These are phyloP conservation scores for Chaenogobius annularis DNA, from an alignment of 2,113 vertebrate species.

Conservation along the genomic window DNA sequence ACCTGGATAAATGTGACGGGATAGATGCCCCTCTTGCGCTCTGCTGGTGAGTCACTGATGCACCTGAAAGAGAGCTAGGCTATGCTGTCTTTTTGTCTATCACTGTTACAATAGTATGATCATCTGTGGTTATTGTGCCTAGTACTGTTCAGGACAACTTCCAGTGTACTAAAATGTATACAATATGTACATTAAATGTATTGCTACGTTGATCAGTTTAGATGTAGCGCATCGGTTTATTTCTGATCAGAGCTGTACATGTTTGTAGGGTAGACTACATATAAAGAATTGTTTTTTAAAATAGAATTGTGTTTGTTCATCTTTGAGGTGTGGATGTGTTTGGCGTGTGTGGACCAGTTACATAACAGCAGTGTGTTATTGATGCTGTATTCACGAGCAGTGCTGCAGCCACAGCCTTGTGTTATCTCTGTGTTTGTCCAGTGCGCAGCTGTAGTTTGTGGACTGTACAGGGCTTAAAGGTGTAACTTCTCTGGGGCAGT, in stretches of 20 bases:
- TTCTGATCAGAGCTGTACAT: neutral
- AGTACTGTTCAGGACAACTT: neutral
- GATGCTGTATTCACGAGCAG: conserved; percentile 25
- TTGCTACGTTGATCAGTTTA: no score
- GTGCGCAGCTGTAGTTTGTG: neutral
- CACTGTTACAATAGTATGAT: neutral
- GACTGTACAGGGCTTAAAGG: neutral
- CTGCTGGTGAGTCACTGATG: conserved; percentile 72
- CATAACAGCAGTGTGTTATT: conserved; percentile 31
- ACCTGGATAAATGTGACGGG: neutral
- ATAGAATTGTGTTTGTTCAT: neutral
- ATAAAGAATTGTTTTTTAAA: neutral
- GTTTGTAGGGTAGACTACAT: neutral
- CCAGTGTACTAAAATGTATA: neutral
- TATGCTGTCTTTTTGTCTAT: conserved; percentile 5
- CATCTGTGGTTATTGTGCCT: neutral
- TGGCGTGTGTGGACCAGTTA: conserved; percentile 32
- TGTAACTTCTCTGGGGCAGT: no score
- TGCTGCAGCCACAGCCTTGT: conserved; percentile 24
- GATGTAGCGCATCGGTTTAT: neutral
- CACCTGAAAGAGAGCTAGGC: conserved; percentile 38
- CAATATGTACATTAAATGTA: neutral
- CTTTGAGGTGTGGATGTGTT: conserved; percentile 1
- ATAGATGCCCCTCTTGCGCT: conserved; percentile 12
- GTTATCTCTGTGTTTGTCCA: conserved; percentile 13